These are phyloP conservation scores for Pyxicephalus adspersus DNA, from an alignment of 2,113 vertebrate genomes.

Conservation along the genomic window DNA sequence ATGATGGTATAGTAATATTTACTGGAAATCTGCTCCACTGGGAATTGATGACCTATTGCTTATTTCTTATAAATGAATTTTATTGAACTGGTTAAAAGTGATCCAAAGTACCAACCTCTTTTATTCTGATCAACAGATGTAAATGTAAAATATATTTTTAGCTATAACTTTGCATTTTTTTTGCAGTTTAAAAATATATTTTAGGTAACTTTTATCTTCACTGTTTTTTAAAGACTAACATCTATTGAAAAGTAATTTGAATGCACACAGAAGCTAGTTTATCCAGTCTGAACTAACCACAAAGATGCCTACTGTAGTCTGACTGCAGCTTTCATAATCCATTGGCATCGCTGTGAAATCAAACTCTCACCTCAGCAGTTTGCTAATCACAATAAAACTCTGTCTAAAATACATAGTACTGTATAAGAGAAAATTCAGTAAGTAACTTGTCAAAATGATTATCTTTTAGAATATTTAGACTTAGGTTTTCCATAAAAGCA, in stretches of 20 bases:
- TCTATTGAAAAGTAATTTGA: not conserved
- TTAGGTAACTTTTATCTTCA: too few species aligned
- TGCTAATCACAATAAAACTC: constrained; percentile 26
- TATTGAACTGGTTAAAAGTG: too few species aligned
- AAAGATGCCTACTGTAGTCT: not conserved
- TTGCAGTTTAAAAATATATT: too few species aligned
- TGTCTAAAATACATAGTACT: constrained; percentile 7
- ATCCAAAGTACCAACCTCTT: too few species aligned
- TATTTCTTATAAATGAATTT: too few species aligned
- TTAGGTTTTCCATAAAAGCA: not conserved
- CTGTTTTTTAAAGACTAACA: not conserved
- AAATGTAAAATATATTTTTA: too few species aligned
- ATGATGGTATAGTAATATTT: too few species aligned
- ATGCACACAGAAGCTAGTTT: constrained; percentile 1
- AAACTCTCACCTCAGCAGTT: constrained; percentile 18
- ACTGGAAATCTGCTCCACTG: too few species aligned
- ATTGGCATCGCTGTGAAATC: constrained; percentile 27
- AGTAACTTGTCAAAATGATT: constrained; percentile 35
- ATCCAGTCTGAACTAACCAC: not conserved
- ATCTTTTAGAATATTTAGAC: constrained; percentile 22
- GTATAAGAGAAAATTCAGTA: constrained; percentile 15
- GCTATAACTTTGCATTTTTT: too few species aligned
- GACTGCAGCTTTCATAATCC: constrained; percentile 38
- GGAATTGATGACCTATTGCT: too few species aligned
- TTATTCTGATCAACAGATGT: too few species aligned